Evolutionary conservation across 2,888 invertebrate species (phyloP), one percentile per base, ranked within the genome.

Genomic region (Plagodis pulveraria): DNA sequence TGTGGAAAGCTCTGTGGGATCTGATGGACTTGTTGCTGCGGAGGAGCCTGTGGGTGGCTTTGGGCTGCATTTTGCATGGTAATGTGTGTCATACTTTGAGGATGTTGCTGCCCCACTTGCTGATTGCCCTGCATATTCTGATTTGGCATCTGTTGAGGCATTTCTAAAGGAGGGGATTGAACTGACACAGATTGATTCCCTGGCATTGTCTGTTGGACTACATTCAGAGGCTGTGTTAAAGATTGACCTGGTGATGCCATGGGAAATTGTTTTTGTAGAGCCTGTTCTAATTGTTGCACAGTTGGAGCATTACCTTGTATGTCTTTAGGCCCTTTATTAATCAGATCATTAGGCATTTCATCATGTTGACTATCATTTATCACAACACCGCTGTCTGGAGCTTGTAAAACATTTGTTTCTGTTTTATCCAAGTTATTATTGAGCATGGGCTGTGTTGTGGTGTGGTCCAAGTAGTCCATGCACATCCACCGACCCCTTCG

Each of bases 401-500:
- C 93, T 71, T 91, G 89, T 68, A 89, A 69, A 1, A 79, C 68
- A 69, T 84, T 87, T 63, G 77, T 83, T 73, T 93, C 90, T 9
- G 86, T 80, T 51, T 87, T 83, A 78, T 93, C 93, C 71, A 91
- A 81, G 71, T 92, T 92, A 69, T 93, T 93, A 71, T 92, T 91
- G 72, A 91, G 81, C 41, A 87, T 88, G 12, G 87, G 92, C 71
- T 93, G 93, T 58, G 91, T 84, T 58, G 94, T 94, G 50, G 96
- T 96, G 77, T 97, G 97, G 91, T 98, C 98, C 76, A 97, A 93
- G 86, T 97, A 98, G 87, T 98, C 98, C 96, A 97, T 97, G 87
- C 98, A 98, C 87, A 96, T 96, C 98, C 98, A 98, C 72, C 98
- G 94, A 34, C 98, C 98, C 58, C 98, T 94, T 72, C 96, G 96